Conservation (phyloP, 2,797 vertebrate species). For the Pelodytes ibericus region DNA sequence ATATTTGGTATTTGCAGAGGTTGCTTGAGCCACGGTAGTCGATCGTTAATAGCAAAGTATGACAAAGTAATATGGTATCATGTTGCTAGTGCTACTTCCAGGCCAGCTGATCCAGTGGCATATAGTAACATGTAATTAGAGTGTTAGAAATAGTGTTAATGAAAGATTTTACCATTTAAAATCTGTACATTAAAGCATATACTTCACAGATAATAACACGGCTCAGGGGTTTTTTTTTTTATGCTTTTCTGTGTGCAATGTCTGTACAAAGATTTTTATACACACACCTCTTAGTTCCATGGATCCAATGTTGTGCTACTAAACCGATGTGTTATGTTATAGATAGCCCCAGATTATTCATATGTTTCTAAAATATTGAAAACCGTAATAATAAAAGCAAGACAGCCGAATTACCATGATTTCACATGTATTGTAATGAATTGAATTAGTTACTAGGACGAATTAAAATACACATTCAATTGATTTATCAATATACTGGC, state of each 20-base stretch:
- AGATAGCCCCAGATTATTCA: too few relatives aligned
- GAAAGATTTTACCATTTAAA: slow-evolving; percentile 23
- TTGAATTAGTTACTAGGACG: too few relatives aligned
- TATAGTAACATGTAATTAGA: slow-evolving; percentile 48
- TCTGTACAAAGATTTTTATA: neutral
- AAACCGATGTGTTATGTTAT: too few relatives aligned
- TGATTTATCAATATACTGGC: too few relatives aligned
- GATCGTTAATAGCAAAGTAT: slow-evolving; percentile 38
- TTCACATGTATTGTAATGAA: too few relatives aligned
- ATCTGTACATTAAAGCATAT: slow-evolving; percentile 13
- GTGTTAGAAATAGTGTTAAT: slow-evolving; percentile 48
- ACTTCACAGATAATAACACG: slow-evolving; percentile 11
- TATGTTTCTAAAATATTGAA: too few relatives aligned
- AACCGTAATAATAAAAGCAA: too few relatives aligned
- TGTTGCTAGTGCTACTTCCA: slow-evolving; percentile 34
- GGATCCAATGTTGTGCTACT: neutral
- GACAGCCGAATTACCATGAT: too few relatives aligned
- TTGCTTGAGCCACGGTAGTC: slow-evolving; percentile 32
- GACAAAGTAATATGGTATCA: slow-evolving; percentile 44
- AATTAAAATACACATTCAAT: too few relatives aligned
- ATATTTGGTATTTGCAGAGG: slow-evolving; percentile 48
- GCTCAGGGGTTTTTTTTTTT: neutral
- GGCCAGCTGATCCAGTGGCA: slow-evolving; percentile 32
- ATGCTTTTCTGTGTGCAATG: neutral
- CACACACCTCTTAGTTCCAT: neutral